These are phyloP conservation scores for Galeopterus variegatus DNA, from an alignment of 2,113 vertebrate species.

Conservation along the genomic window DNA sequence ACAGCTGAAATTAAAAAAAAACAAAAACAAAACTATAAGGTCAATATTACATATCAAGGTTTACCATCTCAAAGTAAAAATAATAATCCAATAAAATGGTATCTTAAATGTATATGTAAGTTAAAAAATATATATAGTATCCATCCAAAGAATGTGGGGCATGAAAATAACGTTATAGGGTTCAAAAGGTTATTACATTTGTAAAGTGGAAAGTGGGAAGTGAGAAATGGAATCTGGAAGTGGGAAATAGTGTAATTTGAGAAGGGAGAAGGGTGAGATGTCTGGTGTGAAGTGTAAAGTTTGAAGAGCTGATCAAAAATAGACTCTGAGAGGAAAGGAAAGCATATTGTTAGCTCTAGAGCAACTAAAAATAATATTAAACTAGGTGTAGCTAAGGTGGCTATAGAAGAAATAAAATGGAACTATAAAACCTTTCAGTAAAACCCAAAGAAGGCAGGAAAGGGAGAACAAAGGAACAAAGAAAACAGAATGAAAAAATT, in stretches of 20 bases:
- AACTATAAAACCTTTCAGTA: neutral
- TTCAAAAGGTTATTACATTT: neutral
- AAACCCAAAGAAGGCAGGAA: neutral
- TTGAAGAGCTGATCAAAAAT: neutral
- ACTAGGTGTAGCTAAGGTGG: neutral
- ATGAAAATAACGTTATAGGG: neutral
- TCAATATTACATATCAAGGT: neutral
- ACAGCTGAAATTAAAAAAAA: neutral
- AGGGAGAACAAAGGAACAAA: neutral
- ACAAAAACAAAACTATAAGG: neutral
- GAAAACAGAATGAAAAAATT: neutral
- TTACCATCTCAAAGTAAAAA: slow-evolving; percentile 5
- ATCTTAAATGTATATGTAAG: neutral
- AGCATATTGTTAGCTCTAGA: neutral
- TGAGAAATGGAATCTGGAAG: neutral
- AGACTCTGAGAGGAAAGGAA: neutral
- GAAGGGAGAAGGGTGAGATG: neutral
- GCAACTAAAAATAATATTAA: slow-evolving; percentile 17
- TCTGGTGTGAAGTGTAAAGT: neutral
- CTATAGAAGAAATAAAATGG: neutral
- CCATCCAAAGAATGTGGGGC: neutral
- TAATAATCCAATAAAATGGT: neutral
- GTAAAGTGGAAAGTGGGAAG: neutral
- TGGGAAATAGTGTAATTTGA: neutral
- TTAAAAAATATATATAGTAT: neutral